These are phyloP conservation scores for Brevipalpus yothersi DNA, from an alignment of 1,140 invertebrate genomes.

Conservation along the genomic window DNA sequence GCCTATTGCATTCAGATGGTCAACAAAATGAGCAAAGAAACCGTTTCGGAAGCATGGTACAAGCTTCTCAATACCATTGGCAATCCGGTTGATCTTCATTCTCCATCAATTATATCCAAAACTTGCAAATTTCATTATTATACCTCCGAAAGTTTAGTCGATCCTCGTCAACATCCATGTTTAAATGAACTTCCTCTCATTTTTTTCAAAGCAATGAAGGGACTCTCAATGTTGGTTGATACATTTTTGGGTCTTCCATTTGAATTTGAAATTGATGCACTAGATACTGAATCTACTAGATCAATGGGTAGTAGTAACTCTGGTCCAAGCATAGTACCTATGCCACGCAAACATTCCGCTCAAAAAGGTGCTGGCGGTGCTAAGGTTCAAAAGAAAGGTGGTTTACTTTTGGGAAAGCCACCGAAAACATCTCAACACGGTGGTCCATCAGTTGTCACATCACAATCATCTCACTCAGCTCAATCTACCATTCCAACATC, in stretches of 20 bases:
- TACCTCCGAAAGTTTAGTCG: slow-evolving; percentile 27
- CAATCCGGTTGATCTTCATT: slow-evolving; percentile 73
- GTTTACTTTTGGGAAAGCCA: not conserved
- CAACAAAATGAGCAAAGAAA: slow-evolving; percentile 59
- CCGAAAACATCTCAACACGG: not conserved
- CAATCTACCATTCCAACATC: not conserved
- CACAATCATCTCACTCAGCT: not conserved
- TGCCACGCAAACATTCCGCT: not conserved
- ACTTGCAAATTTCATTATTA: slow-evolving; percentile 49
- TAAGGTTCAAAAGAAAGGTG: not conserved
- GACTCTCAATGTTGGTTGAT: slow-evolving; percentile 72
- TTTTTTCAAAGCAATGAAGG: slow-evolving; percentile 78
- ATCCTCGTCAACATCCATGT: slow-evolving; percentile 76
- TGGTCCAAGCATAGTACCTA: not conserved
- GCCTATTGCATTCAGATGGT: slow-evolving; percentile 1
- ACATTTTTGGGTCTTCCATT: slow-evolving; percentile 48
- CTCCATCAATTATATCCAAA: slow-evolving; percentile 56
- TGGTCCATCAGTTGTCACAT: not conserved
- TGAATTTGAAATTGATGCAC: not conserved
- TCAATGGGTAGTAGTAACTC: not conserved
- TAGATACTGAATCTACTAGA: not conserved
- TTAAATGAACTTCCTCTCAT: slow-evolving; percentile 59
- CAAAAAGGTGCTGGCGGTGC: not conserved
- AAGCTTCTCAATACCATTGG: slow-evolving; percentile 71
- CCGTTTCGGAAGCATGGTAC: slow-evolving; percentile 80